Evolutionary conservation across 2,888 invertebrate species (phyloP), one percentile per base, ranked within the genome.

Genomic region (Andrena praecox): DNA sequence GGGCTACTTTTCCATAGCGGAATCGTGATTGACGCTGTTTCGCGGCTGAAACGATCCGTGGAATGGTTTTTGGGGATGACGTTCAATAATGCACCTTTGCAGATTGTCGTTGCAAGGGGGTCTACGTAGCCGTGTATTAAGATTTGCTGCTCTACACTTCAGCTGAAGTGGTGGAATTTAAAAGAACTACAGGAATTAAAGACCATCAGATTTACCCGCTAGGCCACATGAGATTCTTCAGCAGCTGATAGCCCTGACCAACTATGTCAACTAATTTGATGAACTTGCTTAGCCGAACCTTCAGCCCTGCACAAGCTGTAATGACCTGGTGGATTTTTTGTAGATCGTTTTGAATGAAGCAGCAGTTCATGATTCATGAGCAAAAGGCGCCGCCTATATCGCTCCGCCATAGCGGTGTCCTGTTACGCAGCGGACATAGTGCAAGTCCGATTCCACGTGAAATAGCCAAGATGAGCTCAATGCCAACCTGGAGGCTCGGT

Each of bases 1-100:
- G 69, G 81, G 56, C 67, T 71, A 71, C 71, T 80, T 82, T 80
- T 74, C 82, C 80, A 80, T 80, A 71, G 74, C 42, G 48, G 60
- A n/a, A 24, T 54, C 20, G 52, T 63, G 56, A 76, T 76, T 62
- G 42, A 63, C 69, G 63, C 63, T 10, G 27, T 59, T 56, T 77
- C 16, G 73, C 66, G 73, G 52, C 50, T 20, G 63, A 35, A 62
- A 35, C 50, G 66, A 60, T 33, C 33, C 16, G 31, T 31, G 16
- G 60, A n/a, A 31, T 7, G 33, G 62, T 8, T 62, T 33, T 35
- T 20, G 20, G 60, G 31, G 20, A 31, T 2, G 33, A 16, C 8
- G 20, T 6, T 33, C n/a, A 20, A 20, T 20, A 7, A 2, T 29
- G 10, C 52, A 52, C 52, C 20, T 52, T 52, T 52, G n/a, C 20